phyloP scores from a whole-genome alignment of 2,888 invertebrate genomes.

The Ferrisia virgata region DNA sequence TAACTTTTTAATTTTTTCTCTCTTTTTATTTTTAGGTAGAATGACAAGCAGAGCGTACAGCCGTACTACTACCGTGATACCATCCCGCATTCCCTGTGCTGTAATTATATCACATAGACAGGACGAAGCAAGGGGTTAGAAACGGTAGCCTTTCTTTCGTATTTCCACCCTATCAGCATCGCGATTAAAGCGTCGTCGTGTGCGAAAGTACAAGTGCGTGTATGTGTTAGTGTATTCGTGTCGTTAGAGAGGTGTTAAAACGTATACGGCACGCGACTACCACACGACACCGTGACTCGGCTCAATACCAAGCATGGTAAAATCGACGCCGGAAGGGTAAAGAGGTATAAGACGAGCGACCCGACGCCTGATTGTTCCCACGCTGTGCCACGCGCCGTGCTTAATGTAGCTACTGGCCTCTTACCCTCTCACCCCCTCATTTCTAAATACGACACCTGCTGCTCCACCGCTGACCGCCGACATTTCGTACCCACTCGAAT shows the following conservation, averaged over 20 bases:
- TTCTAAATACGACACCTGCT: slow-evolving; percentile 46
- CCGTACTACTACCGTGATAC: slow-evolving; percentile 43
- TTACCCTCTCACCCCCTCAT: slow-evolving; percentile 36
- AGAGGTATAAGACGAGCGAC: slow-evolving; percentile 42
- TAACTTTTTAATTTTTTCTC: slow-evolving; percentile 42
- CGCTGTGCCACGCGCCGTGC: slow-evolving; percentile 46
- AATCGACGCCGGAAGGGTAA: slow-evolving; percentile 23
- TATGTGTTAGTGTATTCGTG: slow-evolving; percentile 40
- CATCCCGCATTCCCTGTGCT: slow-evolving; percentile 43
- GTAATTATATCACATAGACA: slow-evolving; percentile 44
- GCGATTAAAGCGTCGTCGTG: slow-evolving; percentile 45
- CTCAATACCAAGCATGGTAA: slow-evolving; percentile 43
- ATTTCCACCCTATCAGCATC: slow-evolving; percentile 46
- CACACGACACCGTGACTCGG: slow-evolving; percentile 46
- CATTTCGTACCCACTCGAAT: slow-evolving; percentile 45
- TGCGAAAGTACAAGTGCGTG: slow-evolving; percentile 40
- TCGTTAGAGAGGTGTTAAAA: slow-evolving; percentile 46
- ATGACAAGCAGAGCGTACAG: slow-evolving; percentile 43
- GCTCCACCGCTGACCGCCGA: slow-evolving; percentile 45
- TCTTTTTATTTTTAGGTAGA: slow-evolving; percentile 37
- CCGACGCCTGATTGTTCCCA: slow-evolving; percentile 46
- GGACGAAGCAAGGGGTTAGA: slow-evolving; percentile 25
- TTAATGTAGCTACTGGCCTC: slow-evolving; percentile 44
- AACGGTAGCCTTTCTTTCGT: slow-evolving; percentile 45
- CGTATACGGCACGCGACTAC: slow-evolving; percentile 49